Evolutionary conservation across 2,797 vertebrate genomes (phyloP), one percentile per base, ranked within the genome.

Genomic region (Xyrichtys novacula): DNA sequence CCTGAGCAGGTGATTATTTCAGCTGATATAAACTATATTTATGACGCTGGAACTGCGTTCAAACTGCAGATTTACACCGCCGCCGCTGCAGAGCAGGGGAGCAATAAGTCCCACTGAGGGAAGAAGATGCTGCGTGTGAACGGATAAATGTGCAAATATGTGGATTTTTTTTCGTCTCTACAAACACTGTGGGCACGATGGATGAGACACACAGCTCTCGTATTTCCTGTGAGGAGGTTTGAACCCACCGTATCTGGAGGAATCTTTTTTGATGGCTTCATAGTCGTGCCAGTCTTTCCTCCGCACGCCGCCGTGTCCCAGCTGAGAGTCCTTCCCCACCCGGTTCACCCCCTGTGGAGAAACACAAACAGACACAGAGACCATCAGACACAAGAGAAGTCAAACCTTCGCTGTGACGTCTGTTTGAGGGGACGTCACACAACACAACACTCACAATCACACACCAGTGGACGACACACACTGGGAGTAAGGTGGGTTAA

Each of bases 211-310:
- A 11, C 3, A 2, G 44, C 7, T 20, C 19, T 63, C n/a, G 19
- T 58, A 5, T 2, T 16, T 23, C 53, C n/a, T 12, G 11, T 2
- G 19, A 46, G 12, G 36, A n/a, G 12, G 29, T 43, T 3, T 47
- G 47, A 25, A 73, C 78, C 16, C 86, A 99, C 98, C 98, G 39
- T 91, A 84, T 58, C 95, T 94, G 28, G 96, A 91, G 0, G 93
- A 78, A 1, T 99, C 98, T 67, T 87, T 94, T 71, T 70, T 92
- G 85, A 98, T 98, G 2, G 93, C 86, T 14, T 96, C 94, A 28
- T 95, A 91, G 89, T 98, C 93, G 2, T 99, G 97, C 98, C 98
- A 99, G 91, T 99, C 97, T 89, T 92, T 97, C 87, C 93, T 95
- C 63, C 80, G 91, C 15, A 89, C 86, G 14, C 92, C 92, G 1